Evolutionary conservation across 2,113 vertebrate genomes (phyloP).

Genomic region (Hippocampus mohnikei): DNA sequence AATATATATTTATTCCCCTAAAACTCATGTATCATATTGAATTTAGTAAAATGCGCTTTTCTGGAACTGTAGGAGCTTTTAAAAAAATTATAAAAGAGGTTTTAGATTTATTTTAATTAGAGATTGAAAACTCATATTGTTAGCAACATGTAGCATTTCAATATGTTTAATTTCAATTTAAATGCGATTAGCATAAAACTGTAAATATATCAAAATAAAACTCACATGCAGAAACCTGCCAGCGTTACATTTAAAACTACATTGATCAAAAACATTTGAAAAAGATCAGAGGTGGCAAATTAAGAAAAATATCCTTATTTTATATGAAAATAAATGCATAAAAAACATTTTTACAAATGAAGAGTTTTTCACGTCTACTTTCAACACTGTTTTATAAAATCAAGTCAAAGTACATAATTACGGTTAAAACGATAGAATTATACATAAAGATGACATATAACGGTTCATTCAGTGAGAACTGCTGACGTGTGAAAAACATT

Average conservation of each 20-base stretch:
- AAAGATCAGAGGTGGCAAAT: not conserved
- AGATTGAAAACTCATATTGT: too few relatives aligned
- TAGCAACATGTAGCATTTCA: constrained; percentile 43
- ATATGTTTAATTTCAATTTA: too few relatives aligned
- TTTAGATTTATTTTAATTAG: too few relatives aligned
- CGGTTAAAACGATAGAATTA: not conserved
- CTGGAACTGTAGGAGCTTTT: constrained; percentile 20
- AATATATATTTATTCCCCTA: not conserved
- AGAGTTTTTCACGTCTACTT: not conserved
- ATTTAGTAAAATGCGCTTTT: constrained; percentile 19
- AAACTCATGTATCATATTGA: not conserved
- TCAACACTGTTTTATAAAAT: not conserved
- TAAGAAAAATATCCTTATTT: not conserved
- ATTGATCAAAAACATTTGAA: constrained; percentile 15
- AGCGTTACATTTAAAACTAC: constrained; percentile 17
- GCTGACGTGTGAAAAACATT: not conserved
- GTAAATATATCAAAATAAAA: not conserved
- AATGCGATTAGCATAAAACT: too few relatives aligned
- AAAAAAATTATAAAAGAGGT: not conserved
- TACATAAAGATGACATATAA: not conserved
- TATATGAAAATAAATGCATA: not conserved
- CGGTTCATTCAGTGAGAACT: not conserved
- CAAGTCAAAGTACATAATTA: not conserved
- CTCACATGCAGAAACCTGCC: constrained; percentile 13
- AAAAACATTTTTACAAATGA: not conserved